Evolutionary conservation across 2,888 invertebrate genomes (phyloP), one percentile per base, ranked within the genome.

Genomic region (Luperina nickerlii): DNA sequence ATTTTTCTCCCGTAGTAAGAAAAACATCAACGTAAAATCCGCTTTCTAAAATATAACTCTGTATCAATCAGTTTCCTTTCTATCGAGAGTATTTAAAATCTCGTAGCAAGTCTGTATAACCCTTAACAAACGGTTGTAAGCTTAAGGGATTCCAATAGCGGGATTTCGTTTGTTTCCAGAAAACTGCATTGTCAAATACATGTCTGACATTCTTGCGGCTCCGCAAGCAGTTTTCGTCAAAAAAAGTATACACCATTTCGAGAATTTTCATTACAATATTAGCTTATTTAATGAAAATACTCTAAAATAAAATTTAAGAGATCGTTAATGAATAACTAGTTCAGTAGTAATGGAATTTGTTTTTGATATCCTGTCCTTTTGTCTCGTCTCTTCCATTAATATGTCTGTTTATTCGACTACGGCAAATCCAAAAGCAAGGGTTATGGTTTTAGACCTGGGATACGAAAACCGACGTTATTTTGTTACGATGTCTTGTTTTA

Each of bases 151-250:
- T 71, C 38, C 15, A 2, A 7, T 57, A 27, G 71, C 62, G 71
- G 38, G 66, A 68, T 82, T 71, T 71, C 27, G 62, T 63, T 54
- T 20, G 57, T 78, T 81, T 83, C 67, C 78, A 82, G 62, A 82
- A 82, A 63, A 68, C 48, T 38, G 62, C 38, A 78, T 63, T 42
- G 18, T n/a, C 38, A 68, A 48, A 82, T 67, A 20, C 62, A 27
- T 63, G 38, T 63, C 62, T 67, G 54, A 20, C 67, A 82, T 78
- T 78, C 67, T 67, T 71, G 54, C 3, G 66, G 15, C 24, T 38
- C 24, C 18, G 24, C 27, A 45, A 54, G 42, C 67, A 27, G n/a
- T 15, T 38, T 75, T 48, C 6, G 27, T 4, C 9, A 62, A 24
- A 75, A 79, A 81, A 80, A 68, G 6, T 9, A 27, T 62, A 9